Evolutionary conservation across 2,888 invertebrate species (phyloP).

Genomic region (Apotomis turbidana): DNA sequence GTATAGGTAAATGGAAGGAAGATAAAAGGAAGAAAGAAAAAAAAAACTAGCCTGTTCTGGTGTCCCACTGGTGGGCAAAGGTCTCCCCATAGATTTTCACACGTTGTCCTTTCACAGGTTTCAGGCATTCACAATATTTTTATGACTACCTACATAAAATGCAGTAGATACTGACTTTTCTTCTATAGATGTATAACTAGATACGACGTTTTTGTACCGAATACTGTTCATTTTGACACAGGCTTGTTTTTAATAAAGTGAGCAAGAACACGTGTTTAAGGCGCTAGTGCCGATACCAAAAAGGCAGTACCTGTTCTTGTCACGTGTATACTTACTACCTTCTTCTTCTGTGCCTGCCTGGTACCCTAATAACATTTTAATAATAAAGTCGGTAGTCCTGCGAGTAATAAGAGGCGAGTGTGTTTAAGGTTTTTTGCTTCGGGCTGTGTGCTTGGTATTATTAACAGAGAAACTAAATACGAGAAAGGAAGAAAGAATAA

Average conservation of each 20-base stretch:
- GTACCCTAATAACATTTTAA: slow-evolving; percentile 73
- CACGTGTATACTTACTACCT: background rate
- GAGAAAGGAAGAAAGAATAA: background rate
- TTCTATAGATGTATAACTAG: too few relatives aligned
- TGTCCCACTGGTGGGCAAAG: too few relatives aligned
- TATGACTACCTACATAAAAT: too few relatives aligned
- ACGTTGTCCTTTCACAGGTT: too few relatives aligned
- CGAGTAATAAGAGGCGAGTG: slow-evolving; percentile 56
- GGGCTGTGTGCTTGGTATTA: background rate
- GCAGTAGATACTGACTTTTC: too few relatives aligned
- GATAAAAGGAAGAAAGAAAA: too few relatives aligned
- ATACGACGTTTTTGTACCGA: background rate
- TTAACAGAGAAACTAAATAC: background rate
- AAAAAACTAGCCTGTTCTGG: too few relatives aligned
- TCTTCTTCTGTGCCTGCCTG: background rate
- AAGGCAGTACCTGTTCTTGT: background rate
- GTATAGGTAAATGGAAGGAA: too few relatives aligned
- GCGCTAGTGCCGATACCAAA: slow-evolving; percentile 31
- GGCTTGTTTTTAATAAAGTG: slow-evolving; percentile 11
- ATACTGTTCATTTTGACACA: slow-evolving; percentile 2
- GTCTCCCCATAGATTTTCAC: too few relatives aligned
- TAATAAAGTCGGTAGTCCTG: slow-evolving; percentile 64
- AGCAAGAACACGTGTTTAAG: background rate
- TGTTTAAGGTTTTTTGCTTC: slow-evolving; percentile 12
- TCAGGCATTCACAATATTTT: too few relatives aligned